phyloP scores from a whole-genome alignment of 2,113 vertebrate genomes.

The Ictalurus punctatus region DNA sequence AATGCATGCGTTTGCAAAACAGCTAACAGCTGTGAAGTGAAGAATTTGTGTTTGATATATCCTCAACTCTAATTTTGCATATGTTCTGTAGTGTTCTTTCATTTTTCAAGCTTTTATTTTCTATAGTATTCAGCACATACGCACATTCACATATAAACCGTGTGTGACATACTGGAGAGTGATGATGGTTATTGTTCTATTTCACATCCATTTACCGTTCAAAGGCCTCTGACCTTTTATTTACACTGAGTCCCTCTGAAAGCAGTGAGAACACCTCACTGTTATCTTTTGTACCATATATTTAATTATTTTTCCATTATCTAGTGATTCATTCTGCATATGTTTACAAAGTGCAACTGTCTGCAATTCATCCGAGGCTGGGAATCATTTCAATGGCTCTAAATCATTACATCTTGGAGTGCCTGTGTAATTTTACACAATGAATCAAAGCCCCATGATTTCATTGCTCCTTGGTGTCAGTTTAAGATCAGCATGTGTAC shows the following conservation, averaged over 20 bases:
- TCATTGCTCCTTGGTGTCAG: slow-evolving; percentile 26
- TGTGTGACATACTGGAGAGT: background rate
- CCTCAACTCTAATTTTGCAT: background rate
- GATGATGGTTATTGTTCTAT: background rate
- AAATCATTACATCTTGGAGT: slow-evolving; percentile 45
- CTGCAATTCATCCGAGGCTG: slow-evolving; percentile 9
- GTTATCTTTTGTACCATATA: slow-evolving; percentile 16
- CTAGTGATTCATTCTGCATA: slow-evolving; percentile 34
- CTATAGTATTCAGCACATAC: background rate
- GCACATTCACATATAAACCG: background rate
- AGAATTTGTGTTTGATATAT: background rate
- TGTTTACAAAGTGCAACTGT: slow-evolving; percentile 27
- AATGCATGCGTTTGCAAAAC: background rate
- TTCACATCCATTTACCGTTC: slow-evolving; percentile 20
- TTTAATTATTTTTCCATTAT: slow-evolving; percentile 5
- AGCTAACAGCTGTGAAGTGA: background rate
- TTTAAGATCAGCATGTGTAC: slow-evolving; percentile 50
- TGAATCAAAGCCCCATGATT: slow-evolving; percentile 37
- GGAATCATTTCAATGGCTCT: slow-evolving; percentile 9
- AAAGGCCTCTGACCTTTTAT: slow-evolving; percentile 30
- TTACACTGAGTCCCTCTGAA: background rate
- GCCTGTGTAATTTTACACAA: slow-evolving; percentile 34
- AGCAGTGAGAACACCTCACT: background rate
- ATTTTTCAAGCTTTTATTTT: background rate
- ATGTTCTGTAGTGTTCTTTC: background rate